phyloP scores from a whole-genome alignment of 2,888 invertebrate genomes.

The Tiliacea aurago region DNA sequence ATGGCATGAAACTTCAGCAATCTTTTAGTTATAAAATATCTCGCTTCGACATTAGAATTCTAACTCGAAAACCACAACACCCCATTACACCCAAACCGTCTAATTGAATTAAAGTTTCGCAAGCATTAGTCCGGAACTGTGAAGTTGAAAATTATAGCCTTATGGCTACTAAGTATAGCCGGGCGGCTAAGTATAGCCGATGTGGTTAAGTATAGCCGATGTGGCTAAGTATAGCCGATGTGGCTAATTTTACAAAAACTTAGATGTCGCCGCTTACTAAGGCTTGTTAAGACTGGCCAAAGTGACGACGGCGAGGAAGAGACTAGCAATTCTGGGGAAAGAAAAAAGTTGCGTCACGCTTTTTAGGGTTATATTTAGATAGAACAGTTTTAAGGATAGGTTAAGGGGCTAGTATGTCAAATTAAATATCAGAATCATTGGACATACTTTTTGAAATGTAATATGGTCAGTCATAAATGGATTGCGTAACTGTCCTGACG shows the following conservation, averaged over 20 bases:
- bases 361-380: not conserved
- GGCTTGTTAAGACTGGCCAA: slow-evolving; percentile 53
- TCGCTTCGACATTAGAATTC: not conserved
- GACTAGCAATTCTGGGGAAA: slow-evolving; percentile 29
- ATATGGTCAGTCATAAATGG: no score
- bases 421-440: no score
- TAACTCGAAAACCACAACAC: slow-evolving; percentile 35
- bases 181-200: slow-evolving; percentile 69
- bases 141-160: slow-evolving; percentile 80
- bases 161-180: slow-evolving; percentile 68
- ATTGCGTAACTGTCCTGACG: no score
- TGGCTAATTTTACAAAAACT: slow-evolving; percentile 70
- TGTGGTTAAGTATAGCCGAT: slow-evolving; percentile 71
- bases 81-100: slow-evolving; percentile 33
- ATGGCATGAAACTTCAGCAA: not conserved
- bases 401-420: no score
- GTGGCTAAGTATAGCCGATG: slow-evolving; percentile 67
- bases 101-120: slow-evolving; percentile 84
- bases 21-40: not conserved
- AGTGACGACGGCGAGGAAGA: slow-evolving; percentile 36
- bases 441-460: no score
- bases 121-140: slow-evolving; percentile 74
- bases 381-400: not conserved
- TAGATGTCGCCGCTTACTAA: slow-evolving; percentile 66
- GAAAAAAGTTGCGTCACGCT: slow-evolving; percentile 17